Evolutionary conservation across 2,113 vertebrate species (phyloP), one percentile per base, ranked within the genome.

Genomic region (Talpa occidentalis): DNA sequence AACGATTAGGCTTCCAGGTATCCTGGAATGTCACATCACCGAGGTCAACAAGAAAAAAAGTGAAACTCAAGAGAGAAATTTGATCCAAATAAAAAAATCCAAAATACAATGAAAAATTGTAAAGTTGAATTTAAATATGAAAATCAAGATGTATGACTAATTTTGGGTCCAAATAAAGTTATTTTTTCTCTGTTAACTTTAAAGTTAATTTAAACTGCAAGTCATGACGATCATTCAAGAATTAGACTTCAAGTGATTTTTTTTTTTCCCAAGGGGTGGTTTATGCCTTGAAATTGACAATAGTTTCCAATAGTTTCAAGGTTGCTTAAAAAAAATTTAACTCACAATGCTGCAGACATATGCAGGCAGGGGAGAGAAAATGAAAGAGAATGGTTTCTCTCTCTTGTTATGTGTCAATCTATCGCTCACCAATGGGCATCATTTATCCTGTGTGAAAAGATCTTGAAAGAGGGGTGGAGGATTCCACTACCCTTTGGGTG

Each of bases 181-280:
- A 0, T n/a, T 77, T 42, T 74, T 93, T 93, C 10, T 83, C 28
- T 14, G 3, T 77, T 77, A 37, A 16, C 64, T 76, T 92, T 67
- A 4, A 87, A 94, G 81, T 73, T 42, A 62, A 54, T 76, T 85
- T 37, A 93, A 30, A n/a, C 30, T n/a, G 11, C 82, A n/a, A 88
- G 30, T 54, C 17, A 67, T 2, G 28, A 12, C 2, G 28, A 12
- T 3, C 49, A 66, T 22, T 3, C 3, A 76, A 56, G 12, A 30
- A 9, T 49, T 83, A 37, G 2, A 37, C 1, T 35, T 69, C 9
- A 10, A 44, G 11, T 47, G 35, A 49, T 28, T 79, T 88, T 54
- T 90, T 88, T 54, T 90, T 76, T 30, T 35, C 35, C 91, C 24
- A 93, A 49, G n/a, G 40, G 24, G 56, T 3, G 37, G 3, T 15